These are phyloP conservation scores for Drosophila yakuba DNA, from an alignment of 1,140 invertebrate species.

Conservation along the genomic window DNA sequence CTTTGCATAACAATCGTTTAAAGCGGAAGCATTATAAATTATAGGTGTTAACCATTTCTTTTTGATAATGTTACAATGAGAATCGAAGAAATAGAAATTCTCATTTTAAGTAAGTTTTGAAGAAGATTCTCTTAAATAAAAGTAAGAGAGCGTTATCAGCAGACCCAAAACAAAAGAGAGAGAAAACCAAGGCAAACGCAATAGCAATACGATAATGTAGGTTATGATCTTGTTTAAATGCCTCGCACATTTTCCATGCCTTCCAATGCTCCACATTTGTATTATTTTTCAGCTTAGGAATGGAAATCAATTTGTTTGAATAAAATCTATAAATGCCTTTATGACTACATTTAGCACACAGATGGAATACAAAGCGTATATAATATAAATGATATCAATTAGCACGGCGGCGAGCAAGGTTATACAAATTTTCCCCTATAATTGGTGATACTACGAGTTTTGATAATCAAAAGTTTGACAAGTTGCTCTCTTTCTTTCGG, in stretches of 20 bases:
- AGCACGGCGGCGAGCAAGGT: constrained; percentile 19
- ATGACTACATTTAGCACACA: constrained; percentile 53
- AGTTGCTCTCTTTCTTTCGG: not conserved
- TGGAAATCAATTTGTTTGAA: constrained; percentile 59
- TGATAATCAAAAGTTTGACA: constrained; percentile 31
- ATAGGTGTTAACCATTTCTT: constrained; percentile 6
- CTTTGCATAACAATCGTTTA: not conserved
- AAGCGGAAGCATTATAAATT: not conserved
- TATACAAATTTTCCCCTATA: constrained; percentile 30
- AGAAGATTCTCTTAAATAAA: constrained; percentile 9
- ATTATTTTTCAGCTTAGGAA: constrained; percentile 4
- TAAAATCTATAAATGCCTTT: constrained; percentile 41
- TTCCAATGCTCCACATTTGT: constrained; percentile 7
- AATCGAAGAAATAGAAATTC: not conserved
- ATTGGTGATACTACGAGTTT: constrained; percentile 12
- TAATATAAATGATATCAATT: constrained; percentile 40
- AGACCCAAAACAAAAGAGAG: not conserved
- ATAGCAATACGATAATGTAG: constrained; percentile 49
- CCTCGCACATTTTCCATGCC: constrained; percentile 28
- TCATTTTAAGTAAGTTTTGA: not conserved
- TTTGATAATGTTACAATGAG: not conserved
- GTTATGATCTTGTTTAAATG: constrained; percentile 61
- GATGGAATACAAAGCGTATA: constrained; percentile 7
- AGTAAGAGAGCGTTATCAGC: constrained; percentile 36
- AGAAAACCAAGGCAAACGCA: constrained; percentile 7